Evolutionary conservation across 2,113 vertebrate species (phyloP).

Genomic region (Clarias macrocephalus): DNA sequence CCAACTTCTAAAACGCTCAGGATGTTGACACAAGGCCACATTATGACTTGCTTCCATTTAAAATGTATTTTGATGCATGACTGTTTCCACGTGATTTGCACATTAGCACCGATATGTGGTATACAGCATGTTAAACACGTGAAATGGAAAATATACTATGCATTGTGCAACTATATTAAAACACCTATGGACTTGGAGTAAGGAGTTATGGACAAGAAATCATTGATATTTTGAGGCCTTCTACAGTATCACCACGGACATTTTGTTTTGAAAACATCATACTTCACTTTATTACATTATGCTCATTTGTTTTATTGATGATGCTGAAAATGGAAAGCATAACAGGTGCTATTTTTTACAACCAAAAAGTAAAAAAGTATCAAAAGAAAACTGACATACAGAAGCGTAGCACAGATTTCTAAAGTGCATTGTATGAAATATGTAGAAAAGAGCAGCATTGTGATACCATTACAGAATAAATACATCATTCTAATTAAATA

Average conservation of each 20-base stretch:
- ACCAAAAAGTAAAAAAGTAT: conserved; percentile 57
- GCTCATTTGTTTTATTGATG: conserved; percentile 16
- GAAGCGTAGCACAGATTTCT: conserved; percentile 60
- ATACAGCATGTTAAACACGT: background rate
- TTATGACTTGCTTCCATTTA: conserved; percentile 37
- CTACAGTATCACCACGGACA: background rate
- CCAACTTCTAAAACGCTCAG: conserved; percentile 32
- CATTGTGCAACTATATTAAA: background rate
- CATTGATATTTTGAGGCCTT: background rate
- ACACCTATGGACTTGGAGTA: background rate
- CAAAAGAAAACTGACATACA: conserved; percentile 25
- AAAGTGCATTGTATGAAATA: conserved; percentile 86
- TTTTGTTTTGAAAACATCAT: background rate
- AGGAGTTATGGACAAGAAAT: background rate
- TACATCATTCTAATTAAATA: conserved; percentile 89
- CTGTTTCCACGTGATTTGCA: conserved; percentile 29
- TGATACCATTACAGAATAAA: conserved; percentile 97
- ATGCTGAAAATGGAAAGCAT: conserved; percentile 27
- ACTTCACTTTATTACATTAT: conserved; percentile 4
- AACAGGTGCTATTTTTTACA: conserved; percentile 49
- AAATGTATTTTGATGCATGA: conserved; percentile 24
- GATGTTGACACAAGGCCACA: conserved; percentile 42
- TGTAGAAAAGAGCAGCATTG: conserved; percentile 86
- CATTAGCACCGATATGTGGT: conserved; percentile 7
- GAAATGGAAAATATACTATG: background rate